Percentiles rank a stretch among this genome's conserved stretches.
Evolutionary conservation across 2,113 vertebrate genomes (phyloP).

Genomic region (Rhinoderma darwinii): DNA sequence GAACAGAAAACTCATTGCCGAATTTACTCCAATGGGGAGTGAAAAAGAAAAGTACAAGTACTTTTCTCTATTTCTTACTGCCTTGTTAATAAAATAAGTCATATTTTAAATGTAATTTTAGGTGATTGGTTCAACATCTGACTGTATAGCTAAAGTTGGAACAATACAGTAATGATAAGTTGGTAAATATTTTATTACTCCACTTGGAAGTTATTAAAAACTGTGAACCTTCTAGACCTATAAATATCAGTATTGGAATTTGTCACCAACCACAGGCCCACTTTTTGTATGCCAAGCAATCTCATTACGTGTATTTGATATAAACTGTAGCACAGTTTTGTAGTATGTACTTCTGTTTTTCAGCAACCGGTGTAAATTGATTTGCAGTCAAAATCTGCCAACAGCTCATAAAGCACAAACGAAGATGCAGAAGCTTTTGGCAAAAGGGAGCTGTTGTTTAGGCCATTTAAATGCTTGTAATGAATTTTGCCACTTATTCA

Average conservation of each 20-base stretch:
- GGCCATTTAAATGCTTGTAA: conserved; percentile 49
- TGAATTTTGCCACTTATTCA: conserved; percentile 52
- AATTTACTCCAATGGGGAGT: background rate
- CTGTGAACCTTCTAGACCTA: background rate
- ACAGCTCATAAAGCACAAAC: conserved; percentile 48
- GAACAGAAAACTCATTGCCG: background rate
- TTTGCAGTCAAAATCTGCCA: conserved; percentile 30
- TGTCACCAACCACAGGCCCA: background rate
- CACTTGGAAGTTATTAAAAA: background rate
- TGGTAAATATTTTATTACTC: background rate
- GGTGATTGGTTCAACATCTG: background rate
- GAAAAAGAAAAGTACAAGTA: background rate
- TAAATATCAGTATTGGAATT: conserved; percentile 1
- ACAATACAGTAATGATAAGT: background rate
- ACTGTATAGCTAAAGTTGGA: background rate
- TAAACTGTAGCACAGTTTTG: conserved; percentile 17
- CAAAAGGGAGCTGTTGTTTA: conserved; percentile 47
- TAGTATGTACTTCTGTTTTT: conserved; percentile 30
- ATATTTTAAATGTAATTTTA: background rate
- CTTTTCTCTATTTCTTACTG: background rate
- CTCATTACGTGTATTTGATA: conserved; percentile 9
- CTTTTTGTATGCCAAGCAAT: background rate
- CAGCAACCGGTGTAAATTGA: conserved; percentile 45
- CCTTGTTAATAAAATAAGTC: background rate
- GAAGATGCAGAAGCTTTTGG: conserved; percentile 31